Conservation (phyloP, 2,113 vertebrate species). For the Halichoeres trimaculatus region DNA sequence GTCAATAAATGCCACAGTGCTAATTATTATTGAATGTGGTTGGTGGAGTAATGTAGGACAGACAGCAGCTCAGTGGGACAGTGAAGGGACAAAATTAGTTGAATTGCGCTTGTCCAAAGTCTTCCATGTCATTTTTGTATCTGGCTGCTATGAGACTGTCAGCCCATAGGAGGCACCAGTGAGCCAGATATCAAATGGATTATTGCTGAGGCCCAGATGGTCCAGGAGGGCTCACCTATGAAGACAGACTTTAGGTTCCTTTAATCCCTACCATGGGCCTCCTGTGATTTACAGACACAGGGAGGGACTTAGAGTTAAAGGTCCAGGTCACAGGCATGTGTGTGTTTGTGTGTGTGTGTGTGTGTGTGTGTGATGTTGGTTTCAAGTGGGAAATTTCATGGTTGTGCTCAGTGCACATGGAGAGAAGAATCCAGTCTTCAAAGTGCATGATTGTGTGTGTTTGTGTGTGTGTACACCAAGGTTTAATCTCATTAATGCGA, state of each 20-base stretch:
- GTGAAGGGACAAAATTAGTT: no score
- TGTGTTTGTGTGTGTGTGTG: constrained; percentile 45
- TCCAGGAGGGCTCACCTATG: constrained; percentile 71
- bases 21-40: no score
- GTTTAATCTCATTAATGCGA: constrained; percentile 83
- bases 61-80: no score
- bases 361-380: constrained; percentile 38
- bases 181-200: constrained; percentile 22
- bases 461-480: constrained; percentile 65
- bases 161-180: constrained; percentile 57
- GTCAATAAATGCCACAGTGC: no score
- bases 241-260: constrained; percentile 76
- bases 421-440: constrained; percentile 48
- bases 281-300: constrained; percentile 64
- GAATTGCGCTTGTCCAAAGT: neutral
- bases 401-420: constrained; percentile 49
- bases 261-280: constrained; percentile 76
- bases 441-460: constrained; percentile 64
- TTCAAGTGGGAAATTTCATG: constrained; percentile 66
- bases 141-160: constrained; percentile 11
- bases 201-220: constrained; percentile 76
- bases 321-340: constrained; percentile 54
- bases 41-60: no score
- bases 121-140: constrained; percentile 35
- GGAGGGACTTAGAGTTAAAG: constrained; percentile 62